These are phyloP conservation scores for Falco punctatus DNA, from an alignment of 2,113 vertebrate species.

Conservation along the genomic window DNA sequence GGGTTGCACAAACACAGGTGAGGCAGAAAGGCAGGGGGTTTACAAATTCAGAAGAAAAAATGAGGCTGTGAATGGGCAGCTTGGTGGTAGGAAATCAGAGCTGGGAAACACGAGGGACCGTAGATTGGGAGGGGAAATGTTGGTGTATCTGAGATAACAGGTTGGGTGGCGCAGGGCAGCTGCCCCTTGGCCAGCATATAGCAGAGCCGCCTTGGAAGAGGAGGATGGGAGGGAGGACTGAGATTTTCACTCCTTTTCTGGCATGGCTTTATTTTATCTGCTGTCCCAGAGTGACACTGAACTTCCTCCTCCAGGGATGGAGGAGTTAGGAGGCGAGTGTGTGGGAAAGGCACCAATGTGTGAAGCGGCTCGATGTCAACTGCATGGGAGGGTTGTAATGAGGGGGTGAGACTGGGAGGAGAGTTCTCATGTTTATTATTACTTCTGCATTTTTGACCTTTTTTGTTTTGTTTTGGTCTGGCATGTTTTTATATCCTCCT, in stretches of 20 bases:
- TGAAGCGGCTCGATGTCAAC: not conserved
- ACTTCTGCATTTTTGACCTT: constrained; percentile 6
- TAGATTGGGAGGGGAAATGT: not conserved
- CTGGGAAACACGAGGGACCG: not conserved
- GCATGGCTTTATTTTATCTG: not conserved
- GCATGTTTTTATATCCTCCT: not conserved
- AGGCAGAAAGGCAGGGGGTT: not conserved
- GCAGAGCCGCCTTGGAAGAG: not conserved
- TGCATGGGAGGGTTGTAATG: not conserved
- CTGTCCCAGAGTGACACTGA: not conserved
- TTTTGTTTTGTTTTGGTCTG: not conserved
- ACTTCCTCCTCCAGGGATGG: not conserved
- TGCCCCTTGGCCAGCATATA: accelerated
- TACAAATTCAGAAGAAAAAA: not conserved
- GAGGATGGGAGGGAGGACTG: not conserved
- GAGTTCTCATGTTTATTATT: not conserved
- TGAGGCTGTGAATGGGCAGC: not conserved
- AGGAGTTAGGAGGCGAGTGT: constrained; percentile 11
- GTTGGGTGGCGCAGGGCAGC: not conserved
- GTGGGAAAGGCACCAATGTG: not conserved
- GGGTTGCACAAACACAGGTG: not conserved
- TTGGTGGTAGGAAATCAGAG: not conserved
- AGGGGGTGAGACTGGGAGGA: not conserved
- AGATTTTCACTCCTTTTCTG: not conserved
- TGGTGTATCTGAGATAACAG: not conserved